Evolutionary conservation across 64 coral and sea anemone genomes (phyloP), one percentile per base, ranked within the genome.

Genomic region (Orbicella faveolata): DNA sequence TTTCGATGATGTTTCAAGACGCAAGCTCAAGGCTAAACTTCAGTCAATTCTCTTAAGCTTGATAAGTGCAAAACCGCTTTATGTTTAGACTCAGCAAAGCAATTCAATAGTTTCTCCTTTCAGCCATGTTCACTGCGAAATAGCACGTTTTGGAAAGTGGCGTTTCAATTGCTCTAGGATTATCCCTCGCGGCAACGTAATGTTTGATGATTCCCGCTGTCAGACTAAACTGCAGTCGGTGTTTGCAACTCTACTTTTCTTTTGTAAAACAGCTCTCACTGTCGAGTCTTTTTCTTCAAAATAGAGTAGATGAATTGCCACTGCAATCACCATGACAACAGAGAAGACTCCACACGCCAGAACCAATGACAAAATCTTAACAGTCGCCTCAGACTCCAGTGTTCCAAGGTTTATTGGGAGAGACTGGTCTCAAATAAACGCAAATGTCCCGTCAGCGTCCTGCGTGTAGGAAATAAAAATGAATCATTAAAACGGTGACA

Each of bases 361-460:
- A 39, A 73, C 23, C 63, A 73, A 23, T 13, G 82, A 85, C 36
- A 85, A 53, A 52, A 85, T 51, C 82, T 73, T 85, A n/a, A 85
- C 82, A 17, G 36, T 85, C 41, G 82, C 82, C 13, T 73, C 82
- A 85, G 64, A 36, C 63, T 85, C 82, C 82, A 85, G 82, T 39
- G 63, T 85, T 85, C 17, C 19, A 70, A 70, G 25, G 67, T 26
- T 70, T 70, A 25, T 70, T 5, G 67, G n/a, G 67, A 26, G 67
- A 26, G 20, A 70, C 9, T 70, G 67, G n/a, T 7, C n/a, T 70
- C 23, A 23, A n/a, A 26, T 70, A 7, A 26, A 33, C 8, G 55
- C n/a, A n/a, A 26, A 70, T 26, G 21, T 70, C 11, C 11, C 21
- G 10, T 10, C 67, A n/a, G 67, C n/a, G 23, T 26, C 23, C 67